Evolutionary conservation across 2,797 vertebrate genomes (phyloP), one percentile per base, ranked within the genome.

Genomic region (Halcyon leucocephala): DNA sequence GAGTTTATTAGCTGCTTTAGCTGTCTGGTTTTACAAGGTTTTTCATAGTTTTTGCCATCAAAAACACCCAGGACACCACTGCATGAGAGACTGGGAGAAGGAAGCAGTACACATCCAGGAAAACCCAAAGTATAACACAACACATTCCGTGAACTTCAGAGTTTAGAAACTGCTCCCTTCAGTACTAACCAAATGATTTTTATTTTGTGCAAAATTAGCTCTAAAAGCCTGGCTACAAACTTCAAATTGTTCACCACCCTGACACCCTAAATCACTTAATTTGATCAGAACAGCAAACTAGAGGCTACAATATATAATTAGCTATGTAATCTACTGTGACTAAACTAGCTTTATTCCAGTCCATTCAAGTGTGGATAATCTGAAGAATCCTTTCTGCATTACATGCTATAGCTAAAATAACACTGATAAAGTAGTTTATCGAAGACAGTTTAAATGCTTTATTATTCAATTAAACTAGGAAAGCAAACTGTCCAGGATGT

Each of bases 281-380:
- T 92, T 91, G 41, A 93, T 92, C 77, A 39, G 81, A 90, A 95
- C 18, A 79, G 73, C 37, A 95, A 90, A 91, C 19, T 82, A 89
- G 33, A 85, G 17, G 25, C 51, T 85, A 89, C 35, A 82, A 64
- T 64, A 90, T 41, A 37, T 78, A 94, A 92, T 93, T 91, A 91
- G 39, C n/a, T 80, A 67, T 48, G 37, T 55, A 95, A 93, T 89
- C 71, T 70, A 73, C 78, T 79, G 78, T 92, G 86, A 93, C 93
- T 91, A 85, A 92, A 95, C 48, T 64, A 82, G 49, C 51, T 89
- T 93, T 93, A 94, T 91, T 89, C 76, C 69, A 82, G 46, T 49
- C 64, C 67, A 73, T 95, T 95, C 78, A 89, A 91, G 76, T n/a
- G 61, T 70, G 64, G 41, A 92, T 91, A 92, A 96, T 89, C 76